Evolutionary conservation across 1,140 invertebrate species (phyloP).

Genomic region (Fopius arisanus): DNA sequence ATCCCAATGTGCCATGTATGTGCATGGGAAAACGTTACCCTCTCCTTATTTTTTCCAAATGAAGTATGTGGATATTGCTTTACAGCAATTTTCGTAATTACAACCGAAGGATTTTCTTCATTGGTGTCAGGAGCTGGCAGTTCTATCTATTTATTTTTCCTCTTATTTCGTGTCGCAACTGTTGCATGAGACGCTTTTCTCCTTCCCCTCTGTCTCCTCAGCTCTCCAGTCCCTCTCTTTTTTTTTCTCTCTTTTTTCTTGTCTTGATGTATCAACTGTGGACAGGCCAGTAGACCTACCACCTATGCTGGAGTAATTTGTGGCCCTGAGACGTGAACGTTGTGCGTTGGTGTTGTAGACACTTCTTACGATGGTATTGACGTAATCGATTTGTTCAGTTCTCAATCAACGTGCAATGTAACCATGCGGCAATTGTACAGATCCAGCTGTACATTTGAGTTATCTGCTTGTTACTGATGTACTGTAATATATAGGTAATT

Average conservation of each 20-base stretch:
- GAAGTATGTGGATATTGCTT: neutral
- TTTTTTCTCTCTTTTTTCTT: neutral
- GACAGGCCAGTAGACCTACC: neutral
- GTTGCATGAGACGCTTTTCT: neutral
- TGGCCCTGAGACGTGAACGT: conserved; percentile 7
- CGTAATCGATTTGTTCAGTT: neutral
- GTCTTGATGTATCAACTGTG: conserved; percentile 1
- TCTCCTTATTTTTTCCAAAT: neutral
- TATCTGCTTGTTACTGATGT: too few species aligned
- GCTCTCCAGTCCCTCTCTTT: neutral
- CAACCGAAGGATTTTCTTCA: neutral
- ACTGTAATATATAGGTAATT: too few species aligned
- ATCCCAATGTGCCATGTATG: neutral
- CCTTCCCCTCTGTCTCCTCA: too few species aligned
- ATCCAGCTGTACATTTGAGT: neutral
- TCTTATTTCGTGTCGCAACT: conserved; percentile 2
- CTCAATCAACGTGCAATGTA: neutral
- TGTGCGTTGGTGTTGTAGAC: conserved; percentile 21
- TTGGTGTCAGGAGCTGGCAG: neutral
- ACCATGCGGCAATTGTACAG: neutral
- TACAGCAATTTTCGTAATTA: conserved; percentile 20
- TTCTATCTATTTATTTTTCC: conserved; percentile 10
- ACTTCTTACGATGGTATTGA: conserved; percentile 15
- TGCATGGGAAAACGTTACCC: neutral
- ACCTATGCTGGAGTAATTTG: conserved; percentile 11